Percentiles rank a stretch among this genome's conserved stretches.
phyloP scores from a whole-genome alignment of 1,140 invertebrate genomes.

The Anagrus nilaparvatae region DNA sequence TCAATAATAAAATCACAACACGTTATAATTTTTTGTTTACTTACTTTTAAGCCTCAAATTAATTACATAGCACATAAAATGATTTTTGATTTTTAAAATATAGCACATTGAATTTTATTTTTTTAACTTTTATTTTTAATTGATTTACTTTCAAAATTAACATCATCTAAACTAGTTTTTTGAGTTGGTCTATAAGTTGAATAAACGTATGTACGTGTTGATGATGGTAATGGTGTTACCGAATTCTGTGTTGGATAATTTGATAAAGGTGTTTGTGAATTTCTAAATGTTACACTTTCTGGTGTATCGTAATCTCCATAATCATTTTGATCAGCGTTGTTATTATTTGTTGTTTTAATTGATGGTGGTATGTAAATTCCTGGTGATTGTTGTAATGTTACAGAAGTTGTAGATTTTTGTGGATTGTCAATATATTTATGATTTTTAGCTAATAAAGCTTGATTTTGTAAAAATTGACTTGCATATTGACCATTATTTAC shows the following conservation, averaged over 20 bases:
- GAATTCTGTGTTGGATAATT: conserved; percentile 24
- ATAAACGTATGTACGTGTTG: conserved; percentile 27
- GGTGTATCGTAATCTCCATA: conserved; percentile 27
- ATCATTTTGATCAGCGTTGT: conserved; percentile 17
- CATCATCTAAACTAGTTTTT: conserved; percentile 24
- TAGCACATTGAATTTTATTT: conserved; percentile 8
- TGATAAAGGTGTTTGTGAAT: conserved; percentile 11
- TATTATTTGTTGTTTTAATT: conserved; percentile 1
- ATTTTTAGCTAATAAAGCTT: conserved; percentile 11
- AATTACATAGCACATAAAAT: not conserved
- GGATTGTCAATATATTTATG: conserved; percentile 20
- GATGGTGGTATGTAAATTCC: conserved; percentile 24
- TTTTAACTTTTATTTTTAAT: conserved; percentile 13
- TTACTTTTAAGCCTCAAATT: conserved; percentile 11
- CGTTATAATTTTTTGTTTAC: no score
- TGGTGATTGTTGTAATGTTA: conserved; percentile 24
- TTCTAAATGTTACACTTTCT: not conserved
- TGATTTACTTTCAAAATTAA: conserved; percentile 23
- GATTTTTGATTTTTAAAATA: not conserved
- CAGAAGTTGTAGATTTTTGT: conserved; percentile 23
- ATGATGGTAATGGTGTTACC: conserved; percentile 22
- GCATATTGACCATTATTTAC: conserved; percentile 15
- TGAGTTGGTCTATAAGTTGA: conserved; percentile 26
- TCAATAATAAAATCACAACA: no score
- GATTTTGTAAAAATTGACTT: not conserved